Base-by-base conservation (phyloP, 2,113 vertebrate species). In the Phalacrocorax pelagicus region DNA sequence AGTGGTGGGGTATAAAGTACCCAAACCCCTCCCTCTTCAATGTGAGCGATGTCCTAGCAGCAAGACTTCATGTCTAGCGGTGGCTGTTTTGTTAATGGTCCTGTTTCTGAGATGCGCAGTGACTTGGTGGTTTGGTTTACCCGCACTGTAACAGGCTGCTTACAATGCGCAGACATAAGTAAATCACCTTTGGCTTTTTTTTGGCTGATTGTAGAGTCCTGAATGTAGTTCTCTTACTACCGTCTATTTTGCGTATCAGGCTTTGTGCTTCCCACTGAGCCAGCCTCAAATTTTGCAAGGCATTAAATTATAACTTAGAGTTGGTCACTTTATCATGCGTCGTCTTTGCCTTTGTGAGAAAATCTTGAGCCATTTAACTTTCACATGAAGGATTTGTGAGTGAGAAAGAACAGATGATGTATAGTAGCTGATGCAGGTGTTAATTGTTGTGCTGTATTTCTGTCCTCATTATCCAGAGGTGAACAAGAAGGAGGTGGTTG, bases 401-500 rank as follows among this genome's bases (percentile, higher is more conserved):
- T 7, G 20, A 49, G 34, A 13, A 51, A 13, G 40, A 51, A 2
- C 10, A 38, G 32, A 15, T 12, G 12, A 3, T 42, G 10, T 40
- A 74, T 14, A 52, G 1, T 7, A 59, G 30, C 15, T 46, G 27
- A 5, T 92, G 15, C 40, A 58, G 27, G 18, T 71, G 27, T 80
- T 90, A 47, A 51, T 52, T 36, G 29, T 22, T 16, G 6, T 22
- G 38, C 51, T 65, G 13, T 30, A 0, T 42, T 26, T 80, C 16
- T 86, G 17, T 21, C 19, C 70, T 42, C 10, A 7, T 80, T 9
- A 8, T 80, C 8, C 96, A 99, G 99, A 99, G 99, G 99, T 99
- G 87, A 99, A 99, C 96, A 99, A 99, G 96, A 99, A 99, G 87
- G 99, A 99, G 81, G 99, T 99, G 12, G 99, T 99, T 0, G 99